Conservation (phyloP, 2,888 invertebrate species). For the Eurois occulta region DNA sequence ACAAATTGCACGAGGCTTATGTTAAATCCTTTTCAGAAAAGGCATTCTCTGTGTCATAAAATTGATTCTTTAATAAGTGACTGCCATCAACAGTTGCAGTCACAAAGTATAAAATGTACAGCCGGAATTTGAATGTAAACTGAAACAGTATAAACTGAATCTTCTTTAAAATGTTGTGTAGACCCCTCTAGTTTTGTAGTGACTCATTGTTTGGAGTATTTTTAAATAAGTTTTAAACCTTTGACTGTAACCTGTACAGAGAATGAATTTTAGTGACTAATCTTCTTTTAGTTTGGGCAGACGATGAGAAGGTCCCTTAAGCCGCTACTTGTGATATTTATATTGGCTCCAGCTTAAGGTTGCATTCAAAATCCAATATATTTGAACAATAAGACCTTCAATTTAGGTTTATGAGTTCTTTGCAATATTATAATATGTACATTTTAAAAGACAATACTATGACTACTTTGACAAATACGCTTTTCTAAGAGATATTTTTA, state of each 20-base stretch:
- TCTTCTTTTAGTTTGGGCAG: conserved; percentile 74
- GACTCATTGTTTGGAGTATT: conserved; percentile 86
- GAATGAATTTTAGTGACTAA: conserved; percentile 86
- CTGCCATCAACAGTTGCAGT: conserved; percentile 76
- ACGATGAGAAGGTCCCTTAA: conserved; percentile 79
- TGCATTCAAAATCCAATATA: conserved; percentile 71
- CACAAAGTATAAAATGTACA: conserved; percentile 82
- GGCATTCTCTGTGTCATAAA: conserved; percentile 88
- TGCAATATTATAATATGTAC: conserved; percentile 76
- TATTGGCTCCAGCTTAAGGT: conserved; percentile 82
- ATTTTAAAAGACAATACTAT: conserved; percentile 78
- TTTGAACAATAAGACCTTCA: conserved; percentile 67
- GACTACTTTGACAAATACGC: conserved; percentile 76
- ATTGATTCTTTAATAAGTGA: conserved; percentile 75
- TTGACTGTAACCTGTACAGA: conserved; percentile 86
- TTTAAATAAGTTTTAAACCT: conserved; percentile 89
- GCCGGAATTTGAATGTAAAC: conserved; percentile 86
- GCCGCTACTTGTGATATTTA: conserved; percentile 87
- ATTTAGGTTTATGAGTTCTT: conserved; percentile 75
- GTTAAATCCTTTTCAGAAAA: conserved; percentile 95
- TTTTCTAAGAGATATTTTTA: conserved; percentile 79
- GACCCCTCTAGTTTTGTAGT: conserved; percentile 86
- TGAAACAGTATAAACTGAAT: conserved; percentile 77
- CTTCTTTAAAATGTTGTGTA: conserved; percentile 85
- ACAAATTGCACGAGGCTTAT: conserved; percentile 97